These are phyloP conservation scores for Myotis pilosus DNA, from an alignment of 2,797 vertebrate species.

Conservation along the genomic window DNA sequence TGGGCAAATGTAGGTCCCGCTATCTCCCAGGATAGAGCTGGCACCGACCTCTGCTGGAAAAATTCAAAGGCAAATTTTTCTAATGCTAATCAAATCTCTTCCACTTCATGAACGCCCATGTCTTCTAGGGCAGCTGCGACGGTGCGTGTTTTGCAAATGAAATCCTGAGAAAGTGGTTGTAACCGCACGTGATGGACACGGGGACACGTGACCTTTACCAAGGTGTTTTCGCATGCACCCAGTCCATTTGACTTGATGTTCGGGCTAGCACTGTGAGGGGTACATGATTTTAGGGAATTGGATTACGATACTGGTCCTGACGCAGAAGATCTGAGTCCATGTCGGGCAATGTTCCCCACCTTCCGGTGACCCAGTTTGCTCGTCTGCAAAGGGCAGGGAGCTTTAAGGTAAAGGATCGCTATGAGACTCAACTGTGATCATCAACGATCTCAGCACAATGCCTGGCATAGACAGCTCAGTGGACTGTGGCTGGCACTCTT, in stretches of 20 bases:
- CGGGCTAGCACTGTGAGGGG: not conserved
- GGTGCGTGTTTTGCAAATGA: not conserved
- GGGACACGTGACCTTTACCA: accelerated
- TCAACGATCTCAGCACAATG: not conserved
- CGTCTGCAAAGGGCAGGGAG: not conserved
- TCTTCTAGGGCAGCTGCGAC: not conserved
- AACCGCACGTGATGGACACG: accelerated
- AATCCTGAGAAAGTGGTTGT: not conserved
- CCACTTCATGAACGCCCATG: accelerated
- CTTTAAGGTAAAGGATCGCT: not conserved
- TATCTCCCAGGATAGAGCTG: not conserved
- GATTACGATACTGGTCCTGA: not conserved
- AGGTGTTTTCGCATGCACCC: not conserved
- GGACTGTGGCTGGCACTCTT: accelerated
- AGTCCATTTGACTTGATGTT: not conserved
- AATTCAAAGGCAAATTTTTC: not conserved
- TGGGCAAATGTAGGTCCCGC: not conserved
- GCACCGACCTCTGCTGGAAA: not conserved
- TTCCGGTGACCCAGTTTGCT: not conserved
- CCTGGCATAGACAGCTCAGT: accelerated
- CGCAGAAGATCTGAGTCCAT: not conserved
- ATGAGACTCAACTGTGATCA: not conserved
- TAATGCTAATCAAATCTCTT: not conserved
- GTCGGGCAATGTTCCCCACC: not conserved
- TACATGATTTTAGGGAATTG: too few species aligned